Percentiles rank a stretch among this genome's conserved stretches.
Evolutionary conservation across 2,113 vertebrate genomes (phyloP).

Genomic region (Prunella fulvescens): DNA sequence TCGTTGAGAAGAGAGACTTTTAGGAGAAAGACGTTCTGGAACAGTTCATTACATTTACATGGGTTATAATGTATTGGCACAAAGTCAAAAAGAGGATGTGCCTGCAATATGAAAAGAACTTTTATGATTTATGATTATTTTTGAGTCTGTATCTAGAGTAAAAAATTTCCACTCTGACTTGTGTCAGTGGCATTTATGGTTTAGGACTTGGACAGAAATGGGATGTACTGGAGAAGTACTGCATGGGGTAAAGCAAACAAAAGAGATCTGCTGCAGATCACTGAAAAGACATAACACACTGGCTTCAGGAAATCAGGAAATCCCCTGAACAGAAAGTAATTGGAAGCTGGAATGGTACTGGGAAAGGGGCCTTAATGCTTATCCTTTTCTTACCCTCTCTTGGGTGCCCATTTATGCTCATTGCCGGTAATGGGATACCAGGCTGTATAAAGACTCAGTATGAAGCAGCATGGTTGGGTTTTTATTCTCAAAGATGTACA

Average conservation of each 20-base stretch:
- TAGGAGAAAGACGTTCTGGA: background rate
- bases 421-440: background rate
- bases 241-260: background rate
- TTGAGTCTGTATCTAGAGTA: background rate
- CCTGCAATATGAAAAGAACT: background rate
- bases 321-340: background rate
- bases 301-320: background rate
- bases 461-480: background rate
- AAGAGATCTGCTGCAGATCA: background rate
- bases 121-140: background rate
- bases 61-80: background rate
- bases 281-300: background rate
- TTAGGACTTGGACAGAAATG: background rate
- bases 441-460: background rate
- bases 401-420: rapidly evolving
- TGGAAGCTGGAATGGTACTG: background rate
- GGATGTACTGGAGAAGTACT: background rate
- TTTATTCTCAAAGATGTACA: background rate
- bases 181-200: background rate
- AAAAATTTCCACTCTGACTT: background rate
- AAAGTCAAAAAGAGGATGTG: background rate
- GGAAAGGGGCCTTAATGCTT: background rate
- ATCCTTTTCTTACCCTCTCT: background rate
- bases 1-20: background rate
- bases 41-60: background rate